phyloP scores from a whole-genome alignment of 2,888 invertebrate genomes.

The Labia minor region DNA sequence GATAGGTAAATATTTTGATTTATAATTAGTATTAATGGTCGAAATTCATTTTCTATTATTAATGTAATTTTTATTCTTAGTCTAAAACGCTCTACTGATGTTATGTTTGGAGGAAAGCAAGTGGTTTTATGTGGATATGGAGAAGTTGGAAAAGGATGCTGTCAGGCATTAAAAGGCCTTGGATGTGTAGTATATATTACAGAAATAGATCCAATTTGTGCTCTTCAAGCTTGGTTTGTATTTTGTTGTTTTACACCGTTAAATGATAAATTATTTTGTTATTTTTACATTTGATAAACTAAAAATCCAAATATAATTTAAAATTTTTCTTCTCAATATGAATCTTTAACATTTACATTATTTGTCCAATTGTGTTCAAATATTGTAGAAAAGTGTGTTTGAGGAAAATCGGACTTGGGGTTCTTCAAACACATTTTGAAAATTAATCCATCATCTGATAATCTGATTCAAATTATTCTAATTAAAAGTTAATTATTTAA shows the following conservation, averaged over 20 bases:
- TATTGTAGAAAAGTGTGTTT: too few species aligned
- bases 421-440: too few species aligned
- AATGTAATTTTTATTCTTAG: slow-evolving; percentile 39
- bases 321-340: not conserved
- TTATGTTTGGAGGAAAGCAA: slow-evolving; percentile 97
- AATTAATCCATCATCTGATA: too few species aligned
- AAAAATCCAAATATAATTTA: not conserved
- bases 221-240: slow-evolving; percentile 76
- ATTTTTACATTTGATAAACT: not conserved
- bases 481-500: too few species aligned
- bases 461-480: not conserved
- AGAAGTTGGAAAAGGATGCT: slow-evolving; percentile 94
- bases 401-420: too few species aligned
- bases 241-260: slow-evolving; percentile 19
- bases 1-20: slow-evolving; percentile 48
- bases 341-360: too few species aligned
- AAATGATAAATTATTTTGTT: too few species aligned
- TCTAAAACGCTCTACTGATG: slow-evolving; percentile 79
- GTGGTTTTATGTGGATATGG: slow-evolving; percentile 94
- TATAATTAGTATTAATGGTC: slow-evolving; percentile 22
- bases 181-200: slow-evolving; percentile 89
- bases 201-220: slow-evolving; percentile 97
- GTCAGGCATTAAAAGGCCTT: slow-evolving; percentile 85
- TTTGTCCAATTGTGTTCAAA: not conserved
- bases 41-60: slow-evolving; percentile 30